Evolutionary conservation across 2,888 invertebrate genomes (phyloP).

Genomic region (Synanthedon myopaeformis): DNA sequence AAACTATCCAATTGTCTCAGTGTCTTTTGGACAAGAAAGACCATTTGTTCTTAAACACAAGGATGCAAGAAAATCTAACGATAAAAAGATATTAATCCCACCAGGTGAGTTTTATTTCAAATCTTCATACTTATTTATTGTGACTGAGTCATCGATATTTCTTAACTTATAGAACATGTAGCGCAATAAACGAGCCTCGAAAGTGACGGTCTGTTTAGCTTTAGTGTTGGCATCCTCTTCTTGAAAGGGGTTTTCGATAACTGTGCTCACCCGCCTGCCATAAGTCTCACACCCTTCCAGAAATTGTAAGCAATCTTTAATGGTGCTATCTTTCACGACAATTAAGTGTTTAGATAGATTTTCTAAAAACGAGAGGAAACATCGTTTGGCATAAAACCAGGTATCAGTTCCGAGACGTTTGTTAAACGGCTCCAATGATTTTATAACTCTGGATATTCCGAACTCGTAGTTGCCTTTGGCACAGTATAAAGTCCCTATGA

Average conservation of each 20-base stretch:
- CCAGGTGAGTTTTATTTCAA: conserved; percentile 59
- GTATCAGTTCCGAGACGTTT: conserved; percentile 97
- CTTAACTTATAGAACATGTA: conserved; percentile 80
- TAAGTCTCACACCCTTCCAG: conserved; percentile 90
- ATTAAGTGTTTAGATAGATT: conserved; percentile 92
- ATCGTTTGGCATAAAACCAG: conserved; percentile 97
- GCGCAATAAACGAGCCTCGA: conserved; percentile 87
- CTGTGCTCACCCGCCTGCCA: conserved; percentile 85
- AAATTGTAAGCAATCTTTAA: conserved; percentile 89
- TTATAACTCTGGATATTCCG: conserved; percentile 96
- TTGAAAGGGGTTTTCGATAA: conserved; percentile 85
- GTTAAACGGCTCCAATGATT: conserved; percentile 93
- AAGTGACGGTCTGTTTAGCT: conserved; percentile 91
- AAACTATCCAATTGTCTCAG: conserved; percentile 74
- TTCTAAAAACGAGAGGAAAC: conserved; percentile 92
- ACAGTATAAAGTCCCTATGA: conserved; percentile 98
- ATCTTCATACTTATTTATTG: conserved; percentile 66
- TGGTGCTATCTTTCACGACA: conserved; percentile 85
- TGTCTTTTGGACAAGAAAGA: conserved; percentile 75
- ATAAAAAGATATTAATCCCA: conserved; percentile 47
- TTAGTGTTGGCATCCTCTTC: conserved; percentile 75
- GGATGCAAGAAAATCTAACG: conserved; percentile 62
- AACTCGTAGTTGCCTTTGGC: conserved; percentile 99
- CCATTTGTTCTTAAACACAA: conserved; percentile 75
- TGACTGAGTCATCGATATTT: conserved; percentile 64